These are phyloP conservation scores for Sthenelais limicola DNA, from an alignment of 2,888 invertebrate genomes.

Conservation along the genomic window DNA sequence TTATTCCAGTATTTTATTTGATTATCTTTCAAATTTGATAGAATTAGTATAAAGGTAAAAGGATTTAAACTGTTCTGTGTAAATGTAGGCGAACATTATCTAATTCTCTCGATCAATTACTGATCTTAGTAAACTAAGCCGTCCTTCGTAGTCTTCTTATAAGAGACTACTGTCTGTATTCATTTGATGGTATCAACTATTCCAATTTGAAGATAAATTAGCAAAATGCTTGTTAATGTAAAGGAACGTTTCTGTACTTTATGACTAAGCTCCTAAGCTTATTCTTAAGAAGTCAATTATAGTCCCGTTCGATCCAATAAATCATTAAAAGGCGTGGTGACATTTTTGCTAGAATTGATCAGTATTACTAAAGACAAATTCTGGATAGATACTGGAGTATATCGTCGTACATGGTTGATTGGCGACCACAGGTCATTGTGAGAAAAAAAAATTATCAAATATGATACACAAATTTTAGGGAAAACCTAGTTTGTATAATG, in stretches of 20 bases:
- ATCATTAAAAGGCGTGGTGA: too few relatives aligned
- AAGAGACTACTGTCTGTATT: slow-evolving; percentile 6
- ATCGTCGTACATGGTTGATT: too few relatives aligned
- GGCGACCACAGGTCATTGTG: too few relatives aligned
- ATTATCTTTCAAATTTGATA: too few relatives aligned
- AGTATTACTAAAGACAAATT: too few relatives aligned
- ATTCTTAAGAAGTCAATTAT: too few relatives aligned
- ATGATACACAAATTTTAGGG: background rate
- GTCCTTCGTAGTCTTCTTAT: slow-evolving; percentile 31
- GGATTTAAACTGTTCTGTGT: background rate
- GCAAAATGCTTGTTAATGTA: background rate
- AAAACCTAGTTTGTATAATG: slow-evolving; percentile 8
- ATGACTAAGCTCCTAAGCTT: too few relatives aligned
- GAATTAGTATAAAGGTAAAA: slow-evolving; percentile 12
- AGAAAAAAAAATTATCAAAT: too few relatives aligned
- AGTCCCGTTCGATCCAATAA: too few relatives aligned
- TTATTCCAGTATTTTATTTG: too few relatives aligned
- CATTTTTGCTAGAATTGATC: too few relatives aligned
- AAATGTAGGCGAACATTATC: background rate
- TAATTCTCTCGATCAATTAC: slow-evolving; percentile 1
- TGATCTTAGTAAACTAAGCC: slow-evolving; percentile 32
- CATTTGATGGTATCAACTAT: background rate
- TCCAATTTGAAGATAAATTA: slow-evolving; percentile 3
- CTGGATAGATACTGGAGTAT: too few relatives aligned
- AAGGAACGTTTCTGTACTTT: background rate